phyloP scores from a whole-genome alignment of 2,113 vertebrate genomes.

The Rhinichthys klamathensis region DNA sequence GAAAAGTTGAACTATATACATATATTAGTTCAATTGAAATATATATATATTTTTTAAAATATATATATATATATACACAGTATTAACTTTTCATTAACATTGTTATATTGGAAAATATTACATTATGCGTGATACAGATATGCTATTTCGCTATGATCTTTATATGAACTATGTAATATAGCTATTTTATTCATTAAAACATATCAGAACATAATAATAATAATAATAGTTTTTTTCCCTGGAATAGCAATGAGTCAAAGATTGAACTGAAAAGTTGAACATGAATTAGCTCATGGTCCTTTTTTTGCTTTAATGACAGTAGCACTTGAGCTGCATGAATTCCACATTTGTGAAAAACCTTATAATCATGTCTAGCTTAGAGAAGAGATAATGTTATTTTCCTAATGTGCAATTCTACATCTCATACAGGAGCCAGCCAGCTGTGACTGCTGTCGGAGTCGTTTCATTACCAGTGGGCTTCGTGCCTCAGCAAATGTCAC shows the following conservation, averaged over 20 bases:
- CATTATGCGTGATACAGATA: too few species aligned
- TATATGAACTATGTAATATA: not conserved
- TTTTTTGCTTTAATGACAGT: not conserved
- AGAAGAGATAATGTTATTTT: constrained; percentile 17
- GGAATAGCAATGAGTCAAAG: not conserved
- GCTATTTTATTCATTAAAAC: not conserved
- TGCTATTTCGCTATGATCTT: not conserved
- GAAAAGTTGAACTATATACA: not conserved
- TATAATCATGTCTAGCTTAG: not conserved
- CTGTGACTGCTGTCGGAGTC: constrained; percentile 38
- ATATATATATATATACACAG: too few species aligned
- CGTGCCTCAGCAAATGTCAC: constrained; percentile 33
- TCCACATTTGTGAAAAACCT: not conserved
- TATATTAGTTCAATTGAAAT: not conserved
- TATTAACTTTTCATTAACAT: not conserved
- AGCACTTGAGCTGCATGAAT: not conserved
- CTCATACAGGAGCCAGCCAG: not conserved
- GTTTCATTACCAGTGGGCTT: constrained; percentile 33
- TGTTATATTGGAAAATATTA: not conserved
- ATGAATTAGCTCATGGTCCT: too few species aligned
- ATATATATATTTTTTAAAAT: too few species aligned
- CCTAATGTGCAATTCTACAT: constrained; percentile 11
- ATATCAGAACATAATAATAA: not conserved
- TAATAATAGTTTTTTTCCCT: not conserved
- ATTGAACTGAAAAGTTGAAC: not conserved